Percentiles rank a stretch among this genome's conserved stretches.
Evolutionary conservation across 2,797 vertebrate genomes (phyloP).

Genomic region (Poecilia picta): DNA sequence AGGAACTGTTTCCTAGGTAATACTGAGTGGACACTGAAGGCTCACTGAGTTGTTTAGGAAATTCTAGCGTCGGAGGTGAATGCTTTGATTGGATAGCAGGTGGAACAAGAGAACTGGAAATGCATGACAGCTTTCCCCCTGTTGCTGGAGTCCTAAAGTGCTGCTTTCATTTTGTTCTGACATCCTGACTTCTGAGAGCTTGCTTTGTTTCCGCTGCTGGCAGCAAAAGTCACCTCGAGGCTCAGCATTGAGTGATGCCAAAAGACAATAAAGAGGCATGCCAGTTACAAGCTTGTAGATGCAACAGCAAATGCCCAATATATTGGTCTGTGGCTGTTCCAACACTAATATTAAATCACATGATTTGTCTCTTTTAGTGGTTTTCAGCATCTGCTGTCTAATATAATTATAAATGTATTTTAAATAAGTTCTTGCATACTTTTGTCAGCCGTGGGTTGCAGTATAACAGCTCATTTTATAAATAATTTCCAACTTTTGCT

Average conservation of each 20-base stretch:
- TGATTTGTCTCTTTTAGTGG: constrained; percentile 23
- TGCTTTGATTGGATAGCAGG: constrained; percentile 39
- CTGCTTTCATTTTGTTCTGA: constrained; percentile 59
- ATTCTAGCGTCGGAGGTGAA: constrained; percentile 12
- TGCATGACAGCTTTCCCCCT: constrained; percentile 17
- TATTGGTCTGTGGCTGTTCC: constrained; percentile 8
- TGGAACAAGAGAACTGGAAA: constrained; percentile 30
- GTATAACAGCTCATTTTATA: background rate
- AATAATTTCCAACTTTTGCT: constrained; percentile 1
- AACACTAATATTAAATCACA: constrained; percentile 17
- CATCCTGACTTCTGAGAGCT: constrained; percentile 54
- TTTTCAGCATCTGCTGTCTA: constrained; percentile 26
- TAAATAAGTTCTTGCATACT: constrained; percentile 8
- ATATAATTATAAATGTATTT: constrained; percentile 10
- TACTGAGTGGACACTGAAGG: constrained; percentile 29
- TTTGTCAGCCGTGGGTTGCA: background rate
- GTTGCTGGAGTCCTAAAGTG: constrained; percentile 41
- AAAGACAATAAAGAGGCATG: constrained; percentile 34
- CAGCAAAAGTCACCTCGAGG: constrained; percentile 71
- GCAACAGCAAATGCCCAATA: constrained; percentile 48
- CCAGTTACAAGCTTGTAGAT: constrained; percentile 28
- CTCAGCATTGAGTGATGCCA: constrained; percentile 57
- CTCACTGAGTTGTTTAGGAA: constrained; percentile 25
- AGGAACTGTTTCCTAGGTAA: constrained; percentile 8
- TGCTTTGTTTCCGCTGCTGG: constrained; percentile 59